Conservation (phyloP, 2,113 vertebrate genomes). For the Astur gentilis region DNA sequence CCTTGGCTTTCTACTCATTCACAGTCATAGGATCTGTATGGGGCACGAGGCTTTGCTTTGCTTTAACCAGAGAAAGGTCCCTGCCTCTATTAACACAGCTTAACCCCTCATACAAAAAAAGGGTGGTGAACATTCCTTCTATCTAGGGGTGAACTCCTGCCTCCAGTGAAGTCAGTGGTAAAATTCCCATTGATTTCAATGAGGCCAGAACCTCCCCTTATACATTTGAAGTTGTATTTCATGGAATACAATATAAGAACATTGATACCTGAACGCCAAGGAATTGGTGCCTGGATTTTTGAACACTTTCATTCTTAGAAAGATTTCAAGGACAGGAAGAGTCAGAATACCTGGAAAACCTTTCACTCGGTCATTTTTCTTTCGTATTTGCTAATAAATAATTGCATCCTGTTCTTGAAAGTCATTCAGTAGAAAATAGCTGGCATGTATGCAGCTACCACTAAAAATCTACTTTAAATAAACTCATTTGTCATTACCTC, state of each 20-base stretch:
- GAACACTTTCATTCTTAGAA: background rate
- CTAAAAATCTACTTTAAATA: constrained; percentile 1
- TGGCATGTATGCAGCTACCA: background rate
- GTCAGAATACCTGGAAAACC: background rate
- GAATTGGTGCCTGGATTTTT: background rate
- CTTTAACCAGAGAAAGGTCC: background rate
- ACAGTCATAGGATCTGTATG: background rate
- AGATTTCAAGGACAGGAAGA: background rate
- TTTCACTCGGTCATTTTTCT: background rate
- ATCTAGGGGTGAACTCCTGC: background rate
- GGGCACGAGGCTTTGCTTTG: background rate
- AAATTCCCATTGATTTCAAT: background rate
- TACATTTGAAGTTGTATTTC: background rate
- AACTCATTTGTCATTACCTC: constrained; percentile 7
- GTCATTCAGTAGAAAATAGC: background rate
- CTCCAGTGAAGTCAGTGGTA: background rate
- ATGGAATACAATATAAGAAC: background rate
- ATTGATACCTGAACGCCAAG: background rate
- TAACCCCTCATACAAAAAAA: background rate
- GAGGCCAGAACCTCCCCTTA: background rate
- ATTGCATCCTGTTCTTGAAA: background rate
- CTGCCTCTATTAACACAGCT: background rate
- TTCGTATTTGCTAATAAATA: background rate
- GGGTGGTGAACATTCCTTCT: background rate
- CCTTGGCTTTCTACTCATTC: background rate